These are phyloP conservation scores for Schizopygopsis pylzovi DNA, from an alignment of 2,797 vertebrate genomes.

Conservation along the genomic window DNA sequence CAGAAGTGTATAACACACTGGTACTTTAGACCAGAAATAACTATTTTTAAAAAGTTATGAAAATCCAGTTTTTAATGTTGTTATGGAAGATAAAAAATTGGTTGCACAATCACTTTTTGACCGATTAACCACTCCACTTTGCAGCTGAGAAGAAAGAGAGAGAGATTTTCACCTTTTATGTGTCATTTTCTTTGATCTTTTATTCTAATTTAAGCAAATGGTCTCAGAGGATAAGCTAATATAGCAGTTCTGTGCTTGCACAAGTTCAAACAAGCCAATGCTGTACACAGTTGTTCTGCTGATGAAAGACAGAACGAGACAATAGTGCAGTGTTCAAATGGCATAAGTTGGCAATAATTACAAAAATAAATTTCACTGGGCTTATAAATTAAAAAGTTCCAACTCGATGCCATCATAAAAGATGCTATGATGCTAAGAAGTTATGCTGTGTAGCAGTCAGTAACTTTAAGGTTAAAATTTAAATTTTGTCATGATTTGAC, in stretches of 20 bases:
- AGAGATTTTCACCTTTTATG: background rate
- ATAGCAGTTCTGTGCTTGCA: background rate
- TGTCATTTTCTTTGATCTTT: slow-evolving; percentile 29
- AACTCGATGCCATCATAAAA: slow-evolving; percentile 30
- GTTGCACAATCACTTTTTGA: slow-evolving; percentile 3
- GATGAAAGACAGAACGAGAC: slow-evolving; percentile 31
- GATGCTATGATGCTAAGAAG: slow-evolving; percentile 2
- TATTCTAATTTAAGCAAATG: slow-evolving; percentile 21
- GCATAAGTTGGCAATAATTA: slow-evolving; percentile 68
- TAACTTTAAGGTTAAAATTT: background rate
- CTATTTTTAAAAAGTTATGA: background rate
- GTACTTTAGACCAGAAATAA: background rate
- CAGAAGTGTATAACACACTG: background rate
- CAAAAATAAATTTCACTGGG: slow-evolving; percentile 61
- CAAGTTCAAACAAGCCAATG: slow-evolving; percentile 37
- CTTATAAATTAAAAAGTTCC: slow-evolving; percentile 43
- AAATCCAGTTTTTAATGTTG: background rate
- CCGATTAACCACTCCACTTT: slow-evolving; percentile 16
- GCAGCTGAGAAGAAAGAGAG: background rate
- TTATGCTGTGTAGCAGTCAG: background rate
- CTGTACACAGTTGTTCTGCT: slow-evolving; percentile 32
- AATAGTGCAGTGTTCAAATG: slow-evolving; percentile 61
- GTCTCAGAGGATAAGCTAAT: slow-evolving; percentile 10
- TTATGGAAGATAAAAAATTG: background rate
- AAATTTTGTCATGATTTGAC: background rate